These are phyloP conservation scores for Drosophila littoralis DNA, from an alignment of 1,140 invertebrate genomes.

Conservation along the genomic window DNA sequence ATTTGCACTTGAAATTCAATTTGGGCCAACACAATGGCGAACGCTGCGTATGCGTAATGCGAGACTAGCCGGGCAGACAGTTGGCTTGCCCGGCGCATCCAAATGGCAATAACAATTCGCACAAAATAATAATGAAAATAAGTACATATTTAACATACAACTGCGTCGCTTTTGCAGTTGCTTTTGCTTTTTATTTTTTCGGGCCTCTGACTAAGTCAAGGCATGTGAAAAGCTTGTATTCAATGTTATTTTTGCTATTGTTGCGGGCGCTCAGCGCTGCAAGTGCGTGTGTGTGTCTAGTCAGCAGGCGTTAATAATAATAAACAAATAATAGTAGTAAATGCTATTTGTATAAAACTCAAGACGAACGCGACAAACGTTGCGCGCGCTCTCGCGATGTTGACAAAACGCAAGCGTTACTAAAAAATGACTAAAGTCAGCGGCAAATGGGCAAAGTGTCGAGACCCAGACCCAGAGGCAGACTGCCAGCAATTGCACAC, in stretches of 20 bases:
- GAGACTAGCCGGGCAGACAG: constrained; percentile 50
- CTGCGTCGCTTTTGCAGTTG: constrained; percentile 9
- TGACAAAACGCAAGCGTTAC: constrained; percentile 81
- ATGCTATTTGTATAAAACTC: constrained; percentile 17
- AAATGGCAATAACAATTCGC: constrained; percentile 56
- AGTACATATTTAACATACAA: constrained; percentile 42
- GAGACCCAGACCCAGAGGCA: constrained; percentile 47
- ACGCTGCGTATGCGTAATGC: constrained; percentile 68
- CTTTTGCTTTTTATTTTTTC: constrained; percentile 21
- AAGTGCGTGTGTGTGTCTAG: constrained; percentile 17
- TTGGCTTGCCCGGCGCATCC: constrained; percentile 24
- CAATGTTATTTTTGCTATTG: constrained; percentile 40
- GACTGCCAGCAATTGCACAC: constrained; percentile 52
- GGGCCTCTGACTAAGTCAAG: constrained; percentile 54
- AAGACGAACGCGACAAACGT: constrained; percentile 25
- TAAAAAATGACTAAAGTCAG: constrained; percentile 79
- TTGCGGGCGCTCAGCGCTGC: constrained; percentile 19
- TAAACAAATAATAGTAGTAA: constrained; percentile 47
- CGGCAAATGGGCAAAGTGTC: constrained; percentile 66
- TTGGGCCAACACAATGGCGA: constrained; percentile 35
- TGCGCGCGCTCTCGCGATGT: constrained; percentile 72
- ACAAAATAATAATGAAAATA: constrained; percentile 28
- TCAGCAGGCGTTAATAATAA: constrained; percentile 45
- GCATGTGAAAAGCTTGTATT: constrained; percentile 43
- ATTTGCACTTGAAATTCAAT: constrained; percentile 64